phyloP scores from a whole-genome alignment of 2,797 vertebrate genomes.

The Dendrocincla fuliginosa region DNA sequence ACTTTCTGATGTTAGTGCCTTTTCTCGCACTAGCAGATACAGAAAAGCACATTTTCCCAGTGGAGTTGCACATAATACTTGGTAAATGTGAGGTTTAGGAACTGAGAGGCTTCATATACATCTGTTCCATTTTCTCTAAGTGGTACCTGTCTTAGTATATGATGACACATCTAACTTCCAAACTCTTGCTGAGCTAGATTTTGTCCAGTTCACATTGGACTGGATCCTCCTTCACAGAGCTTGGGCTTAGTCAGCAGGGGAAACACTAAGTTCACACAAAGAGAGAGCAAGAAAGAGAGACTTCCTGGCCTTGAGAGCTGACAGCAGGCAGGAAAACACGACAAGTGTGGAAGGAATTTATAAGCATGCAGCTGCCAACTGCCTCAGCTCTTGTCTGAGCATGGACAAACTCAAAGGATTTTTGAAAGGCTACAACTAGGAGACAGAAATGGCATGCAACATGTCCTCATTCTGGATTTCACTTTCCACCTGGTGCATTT shows the following conservation, averaged over 20 bases:
- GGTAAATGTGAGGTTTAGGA: not conserved
- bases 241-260: not conserved
- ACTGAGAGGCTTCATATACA: not conserved
- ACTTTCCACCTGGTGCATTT: not conserved
- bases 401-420: not conserved
- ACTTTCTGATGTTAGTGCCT: not conserved
- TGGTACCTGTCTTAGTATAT: fast-evolving
- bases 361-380: not conserved
- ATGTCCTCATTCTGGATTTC: not conserved
- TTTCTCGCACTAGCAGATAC: not conserved
- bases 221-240: not conserved
- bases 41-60: not conserved
- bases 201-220: not conserved
- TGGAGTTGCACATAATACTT: not conserved
- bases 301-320: not conserved
- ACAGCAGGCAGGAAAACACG: not conserved
- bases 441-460: not conserved
- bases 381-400: not conserved
- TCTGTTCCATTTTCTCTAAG: not conserved
- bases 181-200: not conserved
- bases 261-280: not conserved
- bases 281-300: not conserved
- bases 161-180: not conserved
- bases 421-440: not conserved
- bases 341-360: not conserved